Evolutionary conservation across 2,797 vertebrate genomes (phyloP).

Genomic region (Poeciliopsis infans): DNA sequence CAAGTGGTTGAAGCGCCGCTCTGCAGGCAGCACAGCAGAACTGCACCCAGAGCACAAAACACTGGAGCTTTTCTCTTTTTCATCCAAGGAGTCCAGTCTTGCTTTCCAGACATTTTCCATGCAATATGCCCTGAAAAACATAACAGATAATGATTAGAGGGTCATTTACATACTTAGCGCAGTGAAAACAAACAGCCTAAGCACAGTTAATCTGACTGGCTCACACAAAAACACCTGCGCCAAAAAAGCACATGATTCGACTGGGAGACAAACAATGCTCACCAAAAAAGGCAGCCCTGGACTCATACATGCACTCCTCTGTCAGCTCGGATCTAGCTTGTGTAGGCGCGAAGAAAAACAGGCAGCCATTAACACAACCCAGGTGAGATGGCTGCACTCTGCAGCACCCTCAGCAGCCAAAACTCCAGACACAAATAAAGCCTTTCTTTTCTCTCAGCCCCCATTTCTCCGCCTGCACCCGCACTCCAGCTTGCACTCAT

Average conservation of each 20-base stretch:
- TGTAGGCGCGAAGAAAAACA: slow-evolving; percentile 41
- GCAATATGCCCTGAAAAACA: slow-evolving; percentile 74
- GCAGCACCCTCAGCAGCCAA: slow-evolving; percentile 58
- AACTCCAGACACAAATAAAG: slow-evolving; percentile 71
- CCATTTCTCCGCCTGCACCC: slow-evolving; percentile 63
- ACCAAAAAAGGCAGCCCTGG: slow-evolving; percentile 7
- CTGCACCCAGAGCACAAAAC: slow-evolving; percentile 75
- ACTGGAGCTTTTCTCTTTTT: slow-evolving; percentile 75
- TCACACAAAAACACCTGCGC: slow-evolving; percentile 26
- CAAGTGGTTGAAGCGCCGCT: slow-evolving; percentile 61
- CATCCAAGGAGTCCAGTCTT: slow-evolving; percentile 79
- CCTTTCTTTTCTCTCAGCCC: slow-evolving; percentile 73
- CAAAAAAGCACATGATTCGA: background rate
- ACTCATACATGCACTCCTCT: slow-evolving; percentile 6
- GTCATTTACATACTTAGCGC: slow-evolving; percentile 22
- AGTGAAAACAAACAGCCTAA: slow-evolving; percentile 30
- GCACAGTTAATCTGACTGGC: slow-evolving; percentile 17
- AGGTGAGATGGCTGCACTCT: slow-evolving; percentile 34
- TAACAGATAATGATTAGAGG: slow-evolving; percentile 38
- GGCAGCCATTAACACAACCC: slow-evolving; percentile 50
- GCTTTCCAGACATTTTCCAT: slow-evolving; percentile 83
- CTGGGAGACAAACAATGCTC: slow-evolving; percentile 17
- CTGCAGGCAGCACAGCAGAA: slow-evolving; percentile 79
- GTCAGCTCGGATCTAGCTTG: slow-evolving; percentile 22
- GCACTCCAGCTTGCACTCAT: slow-evolving; percentile 58